phyloP scores from a whole-genome alignment of 2,113 vertebrate species.

The Bubo bubo region DNA sequence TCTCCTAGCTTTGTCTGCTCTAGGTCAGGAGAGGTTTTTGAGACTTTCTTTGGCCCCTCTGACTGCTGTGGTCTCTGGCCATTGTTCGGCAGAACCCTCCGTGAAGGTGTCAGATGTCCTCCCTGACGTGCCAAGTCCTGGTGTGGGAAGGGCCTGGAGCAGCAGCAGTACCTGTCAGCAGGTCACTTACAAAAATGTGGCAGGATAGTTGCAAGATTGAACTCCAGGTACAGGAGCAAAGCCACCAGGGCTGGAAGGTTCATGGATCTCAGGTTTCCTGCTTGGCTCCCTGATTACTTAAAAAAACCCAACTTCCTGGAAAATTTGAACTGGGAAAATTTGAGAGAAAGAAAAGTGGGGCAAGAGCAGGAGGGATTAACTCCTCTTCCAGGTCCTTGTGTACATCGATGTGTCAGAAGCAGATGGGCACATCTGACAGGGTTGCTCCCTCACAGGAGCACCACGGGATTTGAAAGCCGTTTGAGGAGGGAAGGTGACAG shows the following conservation, averaged over 20 bases:
- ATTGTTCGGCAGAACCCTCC: accelerated
- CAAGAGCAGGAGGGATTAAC: background rate
- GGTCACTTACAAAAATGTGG: background rate
- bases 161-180: background rate
- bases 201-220: background rate
- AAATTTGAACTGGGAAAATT: background rate
- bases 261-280: background rate
- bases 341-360: background rate
- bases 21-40: background rate
- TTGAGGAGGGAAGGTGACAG: background rate
- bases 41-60: background rate
- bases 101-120: background rate
- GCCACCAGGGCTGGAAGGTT: background rate
- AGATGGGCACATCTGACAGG: background rate
- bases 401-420: background rate
- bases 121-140: accelerated
- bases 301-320: background rate
- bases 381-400: background rate
- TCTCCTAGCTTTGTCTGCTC: background rate
- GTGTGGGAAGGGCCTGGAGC: background rate
- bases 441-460: background rate
- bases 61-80: background rate
- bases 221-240: background rate
- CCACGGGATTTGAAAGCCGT: background rate
- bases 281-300: background rate